Percentiles rank a stretch among this genome's conserved stretches.
These are phyloP conservation scores for Henricia sp. DNA, from an alignment of 53 echinoderm and acorn worm genomes.

Conservation along the genomic window DNA sequence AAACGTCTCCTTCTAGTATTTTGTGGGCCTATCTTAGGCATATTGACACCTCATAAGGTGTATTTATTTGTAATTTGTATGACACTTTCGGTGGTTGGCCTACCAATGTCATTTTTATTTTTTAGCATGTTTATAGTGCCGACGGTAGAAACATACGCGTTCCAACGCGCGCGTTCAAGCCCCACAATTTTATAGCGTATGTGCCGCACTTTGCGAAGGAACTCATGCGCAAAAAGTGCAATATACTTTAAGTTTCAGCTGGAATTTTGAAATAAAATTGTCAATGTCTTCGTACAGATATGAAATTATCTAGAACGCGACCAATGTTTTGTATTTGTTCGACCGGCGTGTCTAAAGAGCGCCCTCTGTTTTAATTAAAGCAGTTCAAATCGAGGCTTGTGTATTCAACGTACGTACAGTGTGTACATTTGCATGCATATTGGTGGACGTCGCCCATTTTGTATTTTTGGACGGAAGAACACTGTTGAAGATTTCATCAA, in stretches of 20 bases:
- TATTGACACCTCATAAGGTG: background rate
- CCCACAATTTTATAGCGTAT: too few relatives aligned
- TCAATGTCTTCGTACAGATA: too few relatives aligned
- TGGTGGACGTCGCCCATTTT: slow-evolving; percentile 58
- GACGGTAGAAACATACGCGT: too few relatives aligned
- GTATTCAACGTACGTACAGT: background rate
- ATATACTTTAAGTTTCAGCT: background rate
- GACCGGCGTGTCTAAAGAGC: background rate
- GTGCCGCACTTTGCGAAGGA: too few relatives aligned
- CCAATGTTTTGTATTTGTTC: background rate
- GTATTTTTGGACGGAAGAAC: background rate
- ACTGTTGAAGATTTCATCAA: slow-evolving; percentile 3
- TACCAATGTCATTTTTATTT: too few relatives aligned
- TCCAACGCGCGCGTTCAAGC: too few relatives aligned
- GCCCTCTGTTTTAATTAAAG: slow-evolving; percentile 52
- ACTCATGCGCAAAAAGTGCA: background rate
- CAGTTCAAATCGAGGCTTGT: slow-evolving; percentile 50
- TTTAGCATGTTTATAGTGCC: too few relatives aligned
- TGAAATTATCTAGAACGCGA: background rate
- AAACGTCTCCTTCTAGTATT: background rate
- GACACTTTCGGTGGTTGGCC: too few relatives aligned
- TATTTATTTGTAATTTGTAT: too few relatives aligned
- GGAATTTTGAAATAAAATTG: too few relatives aligned
- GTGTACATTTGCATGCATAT: background rate
- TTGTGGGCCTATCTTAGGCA: background rate